phyloP scores from a whole-genome alignment of 2,113 vertebrate species.

The Glaucomys volans region DNA sequence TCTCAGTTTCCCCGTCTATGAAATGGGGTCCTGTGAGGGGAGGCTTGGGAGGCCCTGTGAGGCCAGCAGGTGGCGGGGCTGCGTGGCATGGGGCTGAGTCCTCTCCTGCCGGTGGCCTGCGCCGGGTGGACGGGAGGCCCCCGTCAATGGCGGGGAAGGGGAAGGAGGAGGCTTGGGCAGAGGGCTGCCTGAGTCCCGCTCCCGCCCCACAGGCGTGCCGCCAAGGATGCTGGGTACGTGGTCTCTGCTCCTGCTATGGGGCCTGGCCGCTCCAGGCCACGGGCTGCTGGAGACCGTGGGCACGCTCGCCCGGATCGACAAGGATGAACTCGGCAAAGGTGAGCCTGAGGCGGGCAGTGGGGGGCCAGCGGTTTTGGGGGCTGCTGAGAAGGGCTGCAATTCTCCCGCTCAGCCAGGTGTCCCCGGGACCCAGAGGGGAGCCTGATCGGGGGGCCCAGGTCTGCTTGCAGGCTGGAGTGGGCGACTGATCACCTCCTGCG shows the following conservation, averaged over 20 bases:
- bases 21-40: neutral
- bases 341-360: conserved; percentile 32
- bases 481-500: neutral
- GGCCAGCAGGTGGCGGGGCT: neutral
- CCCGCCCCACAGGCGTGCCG: conserved; percentile 23
- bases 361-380: neutral
- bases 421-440: neutral
- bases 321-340: conserved; percentile 75
- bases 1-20: neutral
- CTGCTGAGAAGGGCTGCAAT: fast-evolving
- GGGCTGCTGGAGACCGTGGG: conserved; percentile 18
- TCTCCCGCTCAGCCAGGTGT: neutral
- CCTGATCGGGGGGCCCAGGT: neutral
- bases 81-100: neutral
- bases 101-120: no score
- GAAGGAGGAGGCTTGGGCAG: fast-evolving
- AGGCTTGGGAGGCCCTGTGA: neutral
- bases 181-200: neutral
- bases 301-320: neutral
- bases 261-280: conserved; percentile 73
- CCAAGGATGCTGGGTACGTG: neutral
- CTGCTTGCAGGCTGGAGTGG: neutral
- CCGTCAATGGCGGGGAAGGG: neutral
- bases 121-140: neutral
- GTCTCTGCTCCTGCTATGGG: conserved; percentile 78